These are phyloP conservation scores for Anabas testudineus DNA, from an alignment of 2,797 vertebrate species.

Conservation along the genomic window DNA sequence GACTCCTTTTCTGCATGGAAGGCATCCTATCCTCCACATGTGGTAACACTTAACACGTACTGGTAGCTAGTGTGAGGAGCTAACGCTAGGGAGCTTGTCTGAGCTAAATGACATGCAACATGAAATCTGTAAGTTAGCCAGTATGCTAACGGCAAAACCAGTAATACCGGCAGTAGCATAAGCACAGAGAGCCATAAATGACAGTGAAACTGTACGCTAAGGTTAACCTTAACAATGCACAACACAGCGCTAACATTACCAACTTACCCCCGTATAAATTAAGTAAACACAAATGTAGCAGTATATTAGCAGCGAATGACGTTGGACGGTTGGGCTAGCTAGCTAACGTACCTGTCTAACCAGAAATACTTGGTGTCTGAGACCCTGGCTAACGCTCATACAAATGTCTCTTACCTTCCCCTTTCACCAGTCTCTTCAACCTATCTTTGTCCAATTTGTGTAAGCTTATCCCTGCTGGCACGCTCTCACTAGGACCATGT, in stretches of 20 bases:
- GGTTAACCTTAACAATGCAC: not conserved
- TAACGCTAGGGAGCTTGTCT: conserved; percentile 61
- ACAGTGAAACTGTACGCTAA: not conserved
- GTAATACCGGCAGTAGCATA: conserved; percentile 49
- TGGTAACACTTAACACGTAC: conserved; percentile 29
- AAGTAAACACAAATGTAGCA: not conserved
- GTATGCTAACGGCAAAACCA: conserved; percentile 61
- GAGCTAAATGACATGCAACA: conserved; percentile 63
- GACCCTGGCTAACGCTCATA: conserved; percentile 59
- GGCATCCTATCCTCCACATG: conserved; percentile 20
- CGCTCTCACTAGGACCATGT: not conserved
- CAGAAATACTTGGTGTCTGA: conserved; percentile 72
- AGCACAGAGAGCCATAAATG: conserved; percentile 24
- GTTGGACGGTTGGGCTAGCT: conserved; percentile 47
- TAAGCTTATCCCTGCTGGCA: not conserved
- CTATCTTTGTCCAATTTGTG: conserved; percentile 23
- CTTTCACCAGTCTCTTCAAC: conserved; percentile 46
- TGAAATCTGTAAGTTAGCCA: conserved; percentile 68
- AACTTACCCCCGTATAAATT: not conserved
- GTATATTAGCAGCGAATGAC: conserved; percentile 10
- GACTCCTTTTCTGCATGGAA: conserved; percentile 5
- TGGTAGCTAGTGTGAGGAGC: conserved; percentile 49
- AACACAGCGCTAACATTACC: not conserved
- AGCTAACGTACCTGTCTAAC: conserved; percentile 78
- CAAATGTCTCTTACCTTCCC: conserved; percentile 69